phyloP scores from a whole-genome alignment of 1,140 invertebrate species.

The Drosophila carrolli region DNA sequence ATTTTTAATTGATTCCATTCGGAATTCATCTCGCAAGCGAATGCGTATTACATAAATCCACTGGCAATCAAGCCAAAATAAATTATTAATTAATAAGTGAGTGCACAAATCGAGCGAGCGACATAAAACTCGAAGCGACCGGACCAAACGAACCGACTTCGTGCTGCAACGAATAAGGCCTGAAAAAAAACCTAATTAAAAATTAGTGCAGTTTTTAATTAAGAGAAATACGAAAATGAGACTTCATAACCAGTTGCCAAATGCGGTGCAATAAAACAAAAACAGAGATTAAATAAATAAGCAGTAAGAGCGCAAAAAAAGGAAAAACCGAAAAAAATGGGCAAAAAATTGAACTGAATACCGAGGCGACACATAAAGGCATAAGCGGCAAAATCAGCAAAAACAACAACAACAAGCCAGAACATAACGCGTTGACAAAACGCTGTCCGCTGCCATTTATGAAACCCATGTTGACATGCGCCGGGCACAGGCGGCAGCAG shows the following conservation, averaged over 20 bases:
- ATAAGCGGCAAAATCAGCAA: constrained; percentile 51
- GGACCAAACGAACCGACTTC: constrained; percentile 17
- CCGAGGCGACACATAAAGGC: constrained; percentile 76
- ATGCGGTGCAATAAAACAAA: constrained; percentile 58
- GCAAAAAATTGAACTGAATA: constrained; percentile 78
- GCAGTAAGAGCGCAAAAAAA: constrained; percentile 28
- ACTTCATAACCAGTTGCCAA: constrained; percentile 82
- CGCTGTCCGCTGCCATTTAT: constrained; percentile 75
- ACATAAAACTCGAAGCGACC: not conserved
- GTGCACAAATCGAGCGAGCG: constrained; percentile 27
- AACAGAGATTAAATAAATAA: constrained; percentile 51
- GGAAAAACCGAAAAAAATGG: constrained; percentile 39
- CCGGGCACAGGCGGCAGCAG: constrained; percentile 62
- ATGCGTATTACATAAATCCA: constrained; percentile 36
- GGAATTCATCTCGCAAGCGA: constrained; percentile 1
- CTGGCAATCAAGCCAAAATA: constrained; percentile 35
- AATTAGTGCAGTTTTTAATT: constrained; percentile 81
- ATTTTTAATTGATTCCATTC: constrained; percentile 27
- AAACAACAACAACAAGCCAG: constrained; percentile 42
- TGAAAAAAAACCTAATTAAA: constrained; percentile 70
- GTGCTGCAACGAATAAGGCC: constrained; percentile 18
- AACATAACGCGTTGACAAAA: constrained; percentile 78
- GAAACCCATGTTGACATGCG: constrained; percentile 82
- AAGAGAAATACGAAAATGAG: constrained; percentile 79
- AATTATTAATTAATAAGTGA: constrained; percentile 53